Base-by-base conservation (phyloP, 2,797 vertebrate genomes). In the Pteronotus mesoamericanus region DNA sequence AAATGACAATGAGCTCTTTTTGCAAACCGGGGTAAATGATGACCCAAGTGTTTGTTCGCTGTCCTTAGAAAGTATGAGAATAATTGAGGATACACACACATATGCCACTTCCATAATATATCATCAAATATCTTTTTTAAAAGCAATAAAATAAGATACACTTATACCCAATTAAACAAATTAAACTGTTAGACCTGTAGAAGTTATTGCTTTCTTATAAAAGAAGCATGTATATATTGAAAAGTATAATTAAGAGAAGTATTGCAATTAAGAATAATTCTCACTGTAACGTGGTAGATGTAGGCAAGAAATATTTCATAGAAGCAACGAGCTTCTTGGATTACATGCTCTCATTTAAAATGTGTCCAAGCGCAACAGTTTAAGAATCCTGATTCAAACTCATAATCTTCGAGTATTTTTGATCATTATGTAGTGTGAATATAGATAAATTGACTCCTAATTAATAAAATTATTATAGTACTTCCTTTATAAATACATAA, bases 401-500 rank as follows among this genome's bases (percentile, higher is more conserved):
- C 16, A 48, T 29, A 39, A 48, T 5, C 39, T 48, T 71, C 39
- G n/a, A 46, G 39, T 24, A 46, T 19, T 66, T 18, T 32, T 46
- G 34, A 44, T 53, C 18, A 48, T 68, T 46, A 37, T 44, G 86
- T 86, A 14, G 32, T 34, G 7, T 32, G 4, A 42, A 8, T 3
- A 64, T 64, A 15, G 14, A 37, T 75, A 57, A 21, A n/a, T 8
- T 42, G 14, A 55, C 59, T 37, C 91, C 34, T 10, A 55, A 53
- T 26, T 55, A 86, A 26, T 57, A 32, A 46, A 91, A 66, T 66
- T 44, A 53, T 4, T 64, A 37, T 64, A 21, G 11, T 29, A 72
- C 14, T 93, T 87, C 14, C 44, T 86, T 64, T 55, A 57, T 94
- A 22, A 64, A 66, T 86, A 87, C 12, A 68, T 12, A 48, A 48